Percentiles rank a stretch among this genome's conserved stretches.
phyloP scores from a whole-genome alignment of 1,140 invertebrate species.

The Solenopsis fugax region DNA sequence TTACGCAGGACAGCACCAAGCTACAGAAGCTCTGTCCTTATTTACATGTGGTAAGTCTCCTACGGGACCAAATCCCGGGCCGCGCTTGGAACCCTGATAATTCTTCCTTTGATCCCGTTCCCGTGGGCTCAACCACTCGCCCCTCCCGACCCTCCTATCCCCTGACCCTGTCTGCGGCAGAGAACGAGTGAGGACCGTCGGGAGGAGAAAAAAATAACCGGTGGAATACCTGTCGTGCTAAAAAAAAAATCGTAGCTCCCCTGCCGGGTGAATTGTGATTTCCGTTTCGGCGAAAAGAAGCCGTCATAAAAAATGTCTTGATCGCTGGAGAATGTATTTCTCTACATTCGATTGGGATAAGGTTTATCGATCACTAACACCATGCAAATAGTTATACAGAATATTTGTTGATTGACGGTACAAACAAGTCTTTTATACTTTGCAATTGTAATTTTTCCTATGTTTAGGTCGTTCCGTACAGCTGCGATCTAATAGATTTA shows the following conservation, averaged over 20 bases:
- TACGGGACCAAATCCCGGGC: constrained; percentile 87
- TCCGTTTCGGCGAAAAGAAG: constrained; percentile 46
- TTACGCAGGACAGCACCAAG: constrained; percentile 83
- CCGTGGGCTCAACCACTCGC: constrained; percentile 80
- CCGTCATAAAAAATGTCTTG: constrained; percentile 61
- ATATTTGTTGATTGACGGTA: neutral
- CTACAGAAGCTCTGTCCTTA: constrained; percentile 84
- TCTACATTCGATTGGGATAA: neutral
- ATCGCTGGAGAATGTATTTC: constrained; percentile 39
- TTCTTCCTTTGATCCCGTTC: constrained; percentile 87
- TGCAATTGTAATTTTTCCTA: neutral
- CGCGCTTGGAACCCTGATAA: constrained; percentile 85
- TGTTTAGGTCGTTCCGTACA: neutral
- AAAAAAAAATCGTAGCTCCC: constrained; percentile 53
- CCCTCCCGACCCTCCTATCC: constrained; percentile 61
- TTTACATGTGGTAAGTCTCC: constrained; percentile 87
- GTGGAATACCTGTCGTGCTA: constrained; percentile 67
- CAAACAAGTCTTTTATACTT: neutral
- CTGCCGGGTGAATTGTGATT: constrained; percentile 48
- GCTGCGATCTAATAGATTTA: neutral
- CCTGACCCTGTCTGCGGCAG: constrained; percentile 75
- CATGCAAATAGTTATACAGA: constrained; percentile 19
- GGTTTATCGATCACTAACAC: constrained; percentile 39
- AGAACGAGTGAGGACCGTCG: constrained; percentile 74
- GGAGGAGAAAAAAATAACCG: constrained; percentile 62